A percentile compares a stretch with the other conserved stretches of the same genome.
phyloP scores from a whole-genome alignment of 2,113 vertebrate genomes.

The Gallinago undulata region DNA sequence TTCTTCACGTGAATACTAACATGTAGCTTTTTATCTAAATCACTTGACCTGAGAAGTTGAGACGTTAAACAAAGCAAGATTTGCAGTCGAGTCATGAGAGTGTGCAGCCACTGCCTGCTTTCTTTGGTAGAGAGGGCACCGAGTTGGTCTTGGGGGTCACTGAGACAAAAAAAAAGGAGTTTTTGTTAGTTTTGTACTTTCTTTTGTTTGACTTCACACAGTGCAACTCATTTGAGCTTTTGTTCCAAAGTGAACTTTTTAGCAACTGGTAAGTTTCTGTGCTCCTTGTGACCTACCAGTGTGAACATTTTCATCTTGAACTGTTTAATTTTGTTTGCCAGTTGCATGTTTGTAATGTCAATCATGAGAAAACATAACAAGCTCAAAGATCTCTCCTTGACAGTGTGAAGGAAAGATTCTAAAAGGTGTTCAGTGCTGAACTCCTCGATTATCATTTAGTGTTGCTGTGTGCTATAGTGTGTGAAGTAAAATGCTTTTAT shows the following conservation, averaged over 20 bases:
- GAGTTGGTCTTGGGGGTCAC: background rate
- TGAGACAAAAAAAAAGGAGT: constrained; percentile 18
- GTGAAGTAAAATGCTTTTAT: background rate
- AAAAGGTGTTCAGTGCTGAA: background rate
- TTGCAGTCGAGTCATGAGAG: background rate
- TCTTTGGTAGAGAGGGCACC: background rate
- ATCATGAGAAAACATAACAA: background rate
- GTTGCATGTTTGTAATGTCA: background rate
- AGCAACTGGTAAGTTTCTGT: background rate
- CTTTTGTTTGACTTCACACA: constrained; percentile 8
- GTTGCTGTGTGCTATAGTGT: background rate
- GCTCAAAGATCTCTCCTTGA: background rate
- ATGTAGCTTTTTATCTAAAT: constrained; percentile 6
- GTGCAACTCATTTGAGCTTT: constrained; percentile 1
- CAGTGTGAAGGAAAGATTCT: background rate
- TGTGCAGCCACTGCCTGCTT: background rate
- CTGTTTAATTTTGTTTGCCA: background rate
- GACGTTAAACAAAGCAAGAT: background rate
- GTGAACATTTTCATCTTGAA: background rate
- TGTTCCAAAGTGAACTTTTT: background rate
- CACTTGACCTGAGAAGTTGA: constrained; percentile 6
- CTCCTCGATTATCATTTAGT: background rate
- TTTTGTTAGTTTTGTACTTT: constrained; percentile 28
- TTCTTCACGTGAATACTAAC: background rate
- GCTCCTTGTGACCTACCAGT: background rate